A percentile compares a stretch with the other conserved stretches of the same genome.
These are phyloP conservation scores for Fabriciana adippe DNA, from an alignment of 2,888 invertebrate species.

Conservation along the genomic window DNA sequence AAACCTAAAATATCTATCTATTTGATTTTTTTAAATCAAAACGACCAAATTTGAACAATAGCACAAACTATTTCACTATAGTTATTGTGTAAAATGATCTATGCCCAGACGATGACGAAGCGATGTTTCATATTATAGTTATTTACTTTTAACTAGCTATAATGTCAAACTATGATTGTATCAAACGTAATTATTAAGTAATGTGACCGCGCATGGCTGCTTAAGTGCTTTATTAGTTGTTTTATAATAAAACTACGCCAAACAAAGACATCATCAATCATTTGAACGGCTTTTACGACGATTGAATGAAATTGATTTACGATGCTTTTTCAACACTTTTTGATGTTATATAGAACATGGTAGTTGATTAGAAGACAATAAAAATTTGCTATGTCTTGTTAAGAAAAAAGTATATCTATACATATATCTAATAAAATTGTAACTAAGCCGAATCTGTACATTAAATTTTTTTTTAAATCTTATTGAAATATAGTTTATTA, in stretches of 20 bases:
- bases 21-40: too few relatives aligned
- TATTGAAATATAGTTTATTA: too few relatives aligned
- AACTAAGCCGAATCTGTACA: too few relatives aligned
- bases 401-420: too few relatives aligned
- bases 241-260: conserved; percentile 5
- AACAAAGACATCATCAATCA: conserved; percentile 8
- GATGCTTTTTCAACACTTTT: background rate
- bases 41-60: too few relatives aligned
- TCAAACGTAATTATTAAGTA: conserved; percentile 16
- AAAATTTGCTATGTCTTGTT: too few relatives aligned
- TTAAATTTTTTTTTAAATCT: too few relatives aligned
- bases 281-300: conserved; percentile 1
- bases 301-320: conserved; percentile 12
- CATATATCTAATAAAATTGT: too few relatives aligned
- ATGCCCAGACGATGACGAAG: conserved; percentile 13
- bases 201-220: conserved; percentile 5
- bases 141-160: background rate
- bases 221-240: background rate
- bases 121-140: conserved; percentile 8
- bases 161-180: conserved; percentile 16
- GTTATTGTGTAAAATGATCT: conserved; percentile 6
- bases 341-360: background rate
- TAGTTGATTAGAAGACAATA: too few relatives aligned
- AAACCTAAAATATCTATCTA: too few relatives aligned
- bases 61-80: too few relatives aligned